Base-by-base conservation (phyloP, 2,888 invertebrate species). In the Cheilosia scutellata region DNA sequence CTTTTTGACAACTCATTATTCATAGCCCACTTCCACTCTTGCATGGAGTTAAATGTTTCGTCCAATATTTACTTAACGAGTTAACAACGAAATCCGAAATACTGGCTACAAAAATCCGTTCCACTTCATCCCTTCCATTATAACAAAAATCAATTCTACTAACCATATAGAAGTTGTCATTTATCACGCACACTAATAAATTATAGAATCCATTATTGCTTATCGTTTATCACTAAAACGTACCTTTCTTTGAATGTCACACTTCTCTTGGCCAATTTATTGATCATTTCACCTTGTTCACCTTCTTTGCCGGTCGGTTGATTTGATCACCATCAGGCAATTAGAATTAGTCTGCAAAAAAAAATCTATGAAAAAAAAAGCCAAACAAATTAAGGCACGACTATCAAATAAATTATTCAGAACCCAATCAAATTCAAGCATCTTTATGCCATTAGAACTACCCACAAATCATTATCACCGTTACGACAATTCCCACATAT, bases 391-490 rank as follows among this genome's bases (percentile, higher is more conserved):
- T 29, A 66, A 27, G 13, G 47, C 33, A 57, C 37, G 29, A 42
- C 7, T 16, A 42, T 55, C 13, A 6, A 71, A 58, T 49, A 27
- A 37, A 37, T 58, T 25, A 58, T 58, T 58, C 47, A 53, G n/a
- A 44, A 5, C 49, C 11, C 49, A 40, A 16, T 58, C 27, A 58
- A 65, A 13, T 49, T 71, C 47, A 71, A 33, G 16, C 33, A 37
- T 37, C 44, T 31, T 49, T 27, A 11, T 37, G 31, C 60, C 51
- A 62, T 27, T 47, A 47, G 58, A 20, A 25, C 47, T 16, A 5
- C 6, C 20, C 37, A 66, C 20, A 70, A 70, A 70, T 70, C 42
- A 57, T 11, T 37, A 57, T 25, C 57, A 70, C 49, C 71, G 71
- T 57, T 58, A 49, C 29, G 13, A 4, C 16, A 16, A 70, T 58